Evolutionary conservation across 2,888 invertebrate species (phyloP), one percentile per base, ranked within the genome.

Genomic region (Callimorpha dominula): DNA sequence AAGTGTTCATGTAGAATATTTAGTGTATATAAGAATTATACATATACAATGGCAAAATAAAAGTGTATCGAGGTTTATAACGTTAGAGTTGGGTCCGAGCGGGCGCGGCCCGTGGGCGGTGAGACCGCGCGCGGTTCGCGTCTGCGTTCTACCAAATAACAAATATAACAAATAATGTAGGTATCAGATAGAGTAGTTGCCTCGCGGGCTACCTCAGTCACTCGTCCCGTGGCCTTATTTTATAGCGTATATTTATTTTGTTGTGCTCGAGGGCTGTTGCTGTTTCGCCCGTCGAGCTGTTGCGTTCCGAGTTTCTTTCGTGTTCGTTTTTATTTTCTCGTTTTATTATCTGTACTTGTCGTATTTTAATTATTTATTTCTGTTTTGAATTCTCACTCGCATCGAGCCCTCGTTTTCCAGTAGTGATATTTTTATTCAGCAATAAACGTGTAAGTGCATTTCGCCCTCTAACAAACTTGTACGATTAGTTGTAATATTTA

Each of bases 391-490:
- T 93, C 91, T 93, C 93, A 91, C 90, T 90, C 92, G 90, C 89
- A 88, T 88, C 88, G 92, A 93, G 92, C 94, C 91, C 92, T 93
- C 92, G 93, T 94, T 94, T 95, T 95, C 94, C 94, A 94, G 90
- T 94, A 95, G 96, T 96, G 96, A 96, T 96, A 96, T 96, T 95
- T 91, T 93, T 92, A 94, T 92, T 91, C 93, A 95, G 95, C 95
- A 95, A 96, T 96, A 95, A 95, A 90, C 87, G 88, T 89, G 86
- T 91, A 92, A 93, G 93, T 94, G 95, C 95, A 95, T 95, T 95
- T 95, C 93, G 92, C 91, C 84, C 83, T 79, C 79, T 85, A 78
- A 81, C 80, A 78, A 81, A 89, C 89, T 90, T 92, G 91, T 93
- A 93, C 92, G 89, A 91, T 94, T 93, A 95, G 94, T 95, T 90